Base-by-base conservation (phyloP, 2,888 invertebrate species). In the Drepanosiphum platanoidis region DNA sequence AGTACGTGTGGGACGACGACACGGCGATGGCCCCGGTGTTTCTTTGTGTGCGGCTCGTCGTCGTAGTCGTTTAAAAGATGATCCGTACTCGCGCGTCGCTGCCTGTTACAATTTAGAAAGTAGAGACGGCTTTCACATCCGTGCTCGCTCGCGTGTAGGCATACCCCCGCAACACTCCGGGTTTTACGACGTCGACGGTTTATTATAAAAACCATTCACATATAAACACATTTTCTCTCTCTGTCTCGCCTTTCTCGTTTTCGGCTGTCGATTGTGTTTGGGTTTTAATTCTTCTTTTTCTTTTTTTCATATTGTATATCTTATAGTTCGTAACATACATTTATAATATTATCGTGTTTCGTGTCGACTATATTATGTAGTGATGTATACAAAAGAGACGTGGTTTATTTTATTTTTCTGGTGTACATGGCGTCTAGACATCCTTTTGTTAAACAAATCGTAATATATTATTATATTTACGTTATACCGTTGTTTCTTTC, bases 121-220 rank as follows among this genome's bases (percentile, higher is more conserved):
- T 82, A 72, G 79, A 74, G 77, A 77, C 84, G 84, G 84, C 84
- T 84, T 84, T 84, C 84, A 84, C 84, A 84, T 84, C 84, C 84
- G 84, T 13, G 39, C 66, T 9, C 42, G 39, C n/a, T 15, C 7
- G 5, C 22, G 64, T 42, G 42, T 66, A 42, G 27, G 30, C 36
- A 22, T 66, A 42, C 84, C 84, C 75, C 75, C 84, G 84, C 84
- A 77, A 77, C 11, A 52, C 34, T 42, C 18, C 22, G 52, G 18
- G 22, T 15, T 52, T 52, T 52, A 52, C 30, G 27, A 36, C 82
- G 18, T 3, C 66, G 66, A 5, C 27, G 66, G 52, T 80, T 61
- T 42, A 64, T 39, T 68, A 68, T 74, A 52, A 74, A 74, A 68
- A 66, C 66, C 46, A 68, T 75, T 77, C 75, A 75, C 66, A 75